Evolutionary conservation across 2,113 vertebrate genomes (phyloP), one percentile per base, ranked within the genome.

Genomic region (Casuarius casuarius): DNA sequence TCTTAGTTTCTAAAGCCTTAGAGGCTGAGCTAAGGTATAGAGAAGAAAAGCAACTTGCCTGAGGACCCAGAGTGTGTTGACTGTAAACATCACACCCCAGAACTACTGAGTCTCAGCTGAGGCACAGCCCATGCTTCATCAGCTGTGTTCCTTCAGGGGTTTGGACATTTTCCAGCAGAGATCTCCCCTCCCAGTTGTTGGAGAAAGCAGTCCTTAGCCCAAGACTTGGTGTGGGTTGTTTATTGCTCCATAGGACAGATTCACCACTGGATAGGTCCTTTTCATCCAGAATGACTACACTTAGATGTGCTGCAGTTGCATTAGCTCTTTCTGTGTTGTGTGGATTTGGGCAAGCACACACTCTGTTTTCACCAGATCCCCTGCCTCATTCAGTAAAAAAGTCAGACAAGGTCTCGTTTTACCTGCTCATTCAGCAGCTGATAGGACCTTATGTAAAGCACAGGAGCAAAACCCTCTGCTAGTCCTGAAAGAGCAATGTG

Each of bases 121-220:
- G 21, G 54, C 20, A 11, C 61, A 94, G 77, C 52, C 70, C 62
- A 14, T 79, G 63, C 42, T 75, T 33, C 49, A 70, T 81, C 52
- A 7, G 11, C 68, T 78, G 77, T 9, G 0, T 76, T 92, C 70
- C 56, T 90, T 5, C 62, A 56, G 33, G 7, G 70, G 1, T 3
- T 76, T 90, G 86, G 88, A 90, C 5, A 8, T 63, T 67, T 88
- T 83, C 72, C 88, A 96, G 79, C 74, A 78, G 83, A 86, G 66
- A 92, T 33, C 11, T 86, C 88, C 76, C 65, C 84, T 78, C 44
- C 52, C 28, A 49, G 48, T 58, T 7, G 0, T 89, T 79, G 90
- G 56, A 84, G 73, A 84, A 81, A 61, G 86, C 89, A 76, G 87
- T 68, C 79, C 63, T 92, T 91, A 85, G 95, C 68, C 54, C 68